Evolutionary conservation across 2,113 vertebrate genomes (phyloP), one percentile per base, ranked within the genome.

Genomic region (Pitta sordida): DNA sequence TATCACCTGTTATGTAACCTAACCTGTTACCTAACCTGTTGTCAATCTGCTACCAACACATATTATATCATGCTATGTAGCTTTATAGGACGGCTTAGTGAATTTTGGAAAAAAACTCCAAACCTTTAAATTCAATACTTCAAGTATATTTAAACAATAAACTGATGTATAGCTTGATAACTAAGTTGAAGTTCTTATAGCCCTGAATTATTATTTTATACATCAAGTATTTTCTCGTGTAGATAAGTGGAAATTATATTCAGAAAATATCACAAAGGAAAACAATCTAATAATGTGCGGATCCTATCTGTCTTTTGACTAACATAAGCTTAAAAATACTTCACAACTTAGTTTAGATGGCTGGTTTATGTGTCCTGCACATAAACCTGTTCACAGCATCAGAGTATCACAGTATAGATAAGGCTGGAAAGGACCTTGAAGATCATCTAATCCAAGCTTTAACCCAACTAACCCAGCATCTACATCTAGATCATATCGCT

Each of bases 71-170:
- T 52, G 36, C 14, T 91, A 51, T 10, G 44, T 12, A 69, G 17
- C 29, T 93, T 73, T 64, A 62, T 58, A 32, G 26, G 58, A 73
- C 30, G 92, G 12, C 9, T 91, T 44, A 51, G 23, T 2, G 1
- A 63, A 46, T 90, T 82, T 73, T 88, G 41, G 73, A 60, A 78
- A 91, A n/a, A 77, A 53, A 79, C 39, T 21, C 13, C n/a, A 59
- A 59, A 80, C 7, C 32, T 52, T 79, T 60, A 84, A 88, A 88
- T 83, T 89, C 74, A 71, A 37, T 73, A 48, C 21, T 58, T 86
- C 5, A 73, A 27, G 30, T 65, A 63, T 9, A 80, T 81, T 67
- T 68, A 32, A 94, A 43, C 22, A 89, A 37, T 44, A 60, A 74
- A 51, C 14, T 67, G 27, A 84, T 44, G 10, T 37, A 62, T 43